Base-by-base conservation (phyloP, 2,797 vertebrate genomes). In the Arremon aurantiirostris region DNA sequence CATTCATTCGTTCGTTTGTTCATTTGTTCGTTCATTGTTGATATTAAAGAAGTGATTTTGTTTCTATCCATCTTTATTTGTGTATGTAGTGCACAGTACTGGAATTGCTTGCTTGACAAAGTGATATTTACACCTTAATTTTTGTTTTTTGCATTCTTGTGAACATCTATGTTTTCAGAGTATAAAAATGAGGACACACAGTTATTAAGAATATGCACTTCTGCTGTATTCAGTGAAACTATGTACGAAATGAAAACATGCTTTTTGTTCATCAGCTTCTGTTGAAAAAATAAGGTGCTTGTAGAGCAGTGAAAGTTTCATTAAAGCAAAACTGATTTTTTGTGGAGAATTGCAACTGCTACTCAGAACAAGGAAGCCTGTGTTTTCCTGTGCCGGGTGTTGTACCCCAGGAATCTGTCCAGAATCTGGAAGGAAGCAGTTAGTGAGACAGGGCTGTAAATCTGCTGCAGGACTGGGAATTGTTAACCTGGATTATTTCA, bases 401-500 rank as follows among this genome's bases (percentile, higher is more conserved):
- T 76, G 82, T 95, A 95, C 91, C 95, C 88, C 92, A 96, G 95
- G 92, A 97, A 96, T 97, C 97, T 94, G 93, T 93, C 71, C 88
- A 95, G 96, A 94, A 96, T 85, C 89, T 96, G 93, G 91, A 96
- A 96, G 96, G 96, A 97, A 96, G 76, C 93, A 77, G 94, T 96
- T 96, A 94, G 85, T 52, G 59, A 91, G 94, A 96, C 95, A 94
- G 90, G 89, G 91, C 78, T 93, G 96, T 97, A 97, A 97, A 97
- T 97, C 96, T 97, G 87, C 76, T 0, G 5, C 79, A 95, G 91
- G 94, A 92, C 89, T 97, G 96, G 96, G 93, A 96, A 95, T 96
- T 97, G 95, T 95, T 97, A 97, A 97, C 90, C 93, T 93, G 86
- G 93, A 95, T 94, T 96, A 94, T 94, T 97, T 97, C 82, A 94